phyloP scores from a whole-genome alignment of 2,888 invertebrate genomes.

The Tetranychus truncatus region DNA sequence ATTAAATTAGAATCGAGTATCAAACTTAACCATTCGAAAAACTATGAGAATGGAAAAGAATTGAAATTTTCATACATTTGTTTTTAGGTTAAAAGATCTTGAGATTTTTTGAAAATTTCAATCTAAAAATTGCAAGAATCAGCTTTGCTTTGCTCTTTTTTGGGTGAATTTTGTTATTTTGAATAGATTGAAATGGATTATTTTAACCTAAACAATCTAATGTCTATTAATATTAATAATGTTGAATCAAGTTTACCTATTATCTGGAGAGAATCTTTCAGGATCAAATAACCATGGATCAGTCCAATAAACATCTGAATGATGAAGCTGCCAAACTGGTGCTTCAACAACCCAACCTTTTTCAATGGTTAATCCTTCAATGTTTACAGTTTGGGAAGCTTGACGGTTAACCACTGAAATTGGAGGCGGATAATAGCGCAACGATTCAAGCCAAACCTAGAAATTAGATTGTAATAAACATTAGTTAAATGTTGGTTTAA shows the following conservation, averaged over 20 bases:
- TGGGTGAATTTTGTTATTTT: too few species aligned
- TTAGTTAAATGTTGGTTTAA: neutral
- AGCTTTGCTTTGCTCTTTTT: too few species aligned
- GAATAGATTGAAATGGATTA: too few species aligned
- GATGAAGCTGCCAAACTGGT: conserved; percentile 28
- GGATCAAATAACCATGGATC: conserved; percentile 28
- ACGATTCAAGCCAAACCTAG: conserved; percentile 16
- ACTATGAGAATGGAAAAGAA: neutral
- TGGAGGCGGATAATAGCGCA: conserved; percentile 25
- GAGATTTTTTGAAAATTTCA: too few species aligned
- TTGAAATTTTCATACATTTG: too few species aligned
- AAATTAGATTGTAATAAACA: neutral
- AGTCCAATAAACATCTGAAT: conserved; percentile 27
- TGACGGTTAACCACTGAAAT: conserved; percentile 22
- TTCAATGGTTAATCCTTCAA: conserved; percentile 22
- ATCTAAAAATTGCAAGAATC: too few species aligned
- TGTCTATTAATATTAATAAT: neutral
- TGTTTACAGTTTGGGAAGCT: conserved; percentile 18
- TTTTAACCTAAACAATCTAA: too few species aligned
- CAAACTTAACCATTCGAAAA: neutral
- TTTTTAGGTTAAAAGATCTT: too few species aligned
- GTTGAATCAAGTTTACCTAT: conserved; percentile 7
- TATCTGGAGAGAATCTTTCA: conserved; percentile 24
- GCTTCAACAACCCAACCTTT: conserved; percentile 25
- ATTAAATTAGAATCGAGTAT: neutral